A percentile compares a stretch with the other conserved stretches of the same genome.
phyloP scores from a whole-genome alignment of 1,140 invertebrate genomes.

The Dendroctonus valens region DNA sequence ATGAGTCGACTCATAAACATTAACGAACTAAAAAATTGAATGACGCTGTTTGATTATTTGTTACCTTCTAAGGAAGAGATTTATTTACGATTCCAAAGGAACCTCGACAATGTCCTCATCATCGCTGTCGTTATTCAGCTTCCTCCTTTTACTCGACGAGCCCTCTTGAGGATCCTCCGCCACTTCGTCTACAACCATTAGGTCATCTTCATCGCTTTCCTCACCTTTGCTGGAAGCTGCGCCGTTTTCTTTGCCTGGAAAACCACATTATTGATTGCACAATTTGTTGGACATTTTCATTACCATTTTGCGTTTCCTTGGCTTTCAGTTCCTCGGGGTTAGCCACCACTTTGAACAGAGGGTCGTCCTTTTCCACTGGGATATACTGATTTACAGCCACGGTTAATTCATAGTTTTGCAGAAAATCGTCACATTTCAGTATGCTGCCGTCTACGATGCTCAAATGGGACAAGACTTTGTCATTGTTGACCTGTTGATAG shows the following conservation, averaged over 20 bases:
- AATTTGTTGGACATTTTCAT: conserved; percentile 14
- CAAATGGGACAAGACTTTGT: conserved; percentile 76
- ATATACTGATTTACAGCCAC: conserved; percentile 62
- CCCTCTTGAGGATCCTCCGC: conserved; percentile 50
- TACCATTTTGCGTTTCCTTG: conserved; percentile 53
- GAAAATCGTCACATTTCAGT: conserved; percentile 84
- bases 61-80: no score
- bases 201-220: conserved; percentile 44
- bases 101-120: conserved; percentile 43
- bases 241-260: conserved; percentile 30
- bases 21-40: no score
- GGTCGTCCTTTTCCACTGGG: conserved; percentile 64
- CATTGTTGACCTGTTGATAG: conserved; percentile 59
- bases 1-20: no score
- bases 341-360: conserved; percentile 61
- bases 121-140: conserved; percentile 42
- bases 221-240: conserved; percentile 37
- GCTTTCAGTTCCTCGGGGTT: conserved; percentile 64
- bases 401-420: conserved; percentile 84
- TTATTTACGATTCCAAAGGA: conserved; percentile 11
- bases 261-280: conserved; percentile 26
- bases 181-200: conserved; percentile 45
- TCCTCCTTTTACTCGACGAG: conserved; percentile 50
- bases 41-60: no score
- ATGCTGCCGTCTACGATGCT: conserved; percentile 84